phyloP scores from a whole-genome alignment of 2,797 vertebrate genomes.

The Macropus fuliginosus region DNA sequence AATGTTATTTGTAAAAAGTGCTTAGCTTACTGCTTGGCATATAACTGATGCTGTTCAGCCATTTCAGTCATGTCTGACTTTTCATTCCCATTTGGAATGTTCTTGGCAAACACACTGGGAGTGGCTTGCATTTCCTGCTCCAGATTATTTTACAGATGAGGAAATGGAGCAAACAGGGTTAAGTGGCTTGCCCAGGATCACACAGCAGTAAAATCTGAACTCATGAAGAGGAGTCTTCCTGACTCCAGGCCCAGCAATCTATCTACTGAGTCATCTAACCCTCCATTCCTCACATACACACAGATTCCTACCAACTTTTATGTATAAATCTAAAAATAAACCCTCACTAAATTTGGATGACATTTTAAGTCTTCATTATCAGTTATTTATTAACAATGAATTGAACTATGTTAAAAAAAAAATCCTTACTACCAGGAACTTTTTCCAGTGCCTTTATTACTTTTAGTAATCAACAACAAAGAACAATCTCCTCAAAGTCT shows the following conservation, averaged over 20 bases:
- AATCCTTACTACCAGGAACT: neutral
- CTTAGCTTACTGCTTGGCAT: too few relatives aligned
- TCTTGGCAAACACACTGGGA: neutral
- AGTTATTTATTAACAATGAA: neutral
- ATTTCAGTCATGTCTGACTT: neutral
- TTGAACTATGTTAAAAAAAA: neutral
- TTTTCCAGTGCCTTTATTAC: neutral
- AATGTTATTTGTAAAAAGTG: too few relatives aligned
- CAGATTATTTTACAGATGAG: neutral
- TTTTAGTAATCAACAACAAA: neutral
- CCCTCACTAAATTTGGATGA: neutral
- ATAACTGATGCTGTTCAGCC: too few relatives aligned
- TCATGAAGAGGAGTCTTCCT: neutral
- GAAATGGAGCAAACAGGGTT: neutral
- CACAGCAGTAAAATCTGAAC: neutral
- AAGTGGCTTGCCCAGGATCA: neutral
- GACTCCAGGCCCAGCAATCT: rapidly evolving
- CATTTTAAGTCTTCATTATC: neutral
- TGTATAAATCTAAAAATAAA: neutral
- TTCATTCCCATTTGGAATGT: neutral
- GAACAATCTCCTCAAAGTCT: neutral
- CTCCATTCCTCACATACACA: neutral
- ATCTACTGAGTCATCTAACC: neutral
- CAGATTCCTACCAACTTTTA: neutral
- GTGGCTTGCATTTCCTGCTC: neutral